Percentiles rank a stretch among this genome's conserved stretches.
Evolutionary conservation across 2,113 vertebrate species (phyloP).

Genomic region (Loxodonta africana): DNA sequence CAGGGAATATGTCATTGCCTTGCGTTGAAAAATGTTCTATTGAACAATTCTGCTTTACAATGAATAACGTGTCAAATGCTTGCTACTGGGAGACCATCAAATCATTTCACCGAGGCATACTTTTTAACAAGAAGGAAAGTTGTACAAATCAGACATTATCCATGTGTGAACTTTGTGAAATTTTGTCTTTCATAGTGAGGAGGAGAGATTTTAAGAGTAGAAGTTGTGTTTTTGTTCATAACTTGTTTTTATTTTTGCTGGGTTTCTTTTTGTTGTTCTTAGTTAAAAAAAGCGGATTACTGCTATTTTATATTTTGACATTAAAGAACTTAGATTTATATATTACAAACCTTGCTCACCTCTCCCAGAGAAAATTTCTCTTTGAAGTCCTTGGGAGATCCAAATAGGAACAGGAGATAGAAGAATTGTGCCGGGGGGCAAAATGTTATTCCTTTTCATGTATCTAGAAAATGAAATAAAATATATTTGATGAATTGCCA

Average conservation of each 20-base stretch:
- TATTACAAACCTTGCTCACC: constrained; percentile 63
- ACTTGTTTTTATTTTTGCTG: neutral
- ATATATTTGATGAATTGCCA: constrained; percentile 68
- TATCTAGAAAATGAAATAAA: constrained; percentile 81
- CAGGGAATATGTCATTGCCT: neutral
- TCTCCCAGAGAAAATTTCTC: constrained; percentile 64
- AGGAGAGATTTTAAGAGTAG: neutral
- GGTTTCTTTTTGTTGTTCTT: neutral
- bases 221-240: neutral
- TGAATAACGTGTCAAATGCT: neutral
- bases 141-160: neutral
- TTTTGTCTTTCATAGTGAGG: neutral
- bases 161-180: neutral
- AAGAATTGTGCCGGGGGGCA: constrained; percentile 71
- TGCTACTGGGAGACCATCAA: neutral
- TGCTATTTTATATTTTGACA: constrained; percentile 59
- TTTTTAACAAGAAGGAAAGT: neutral
- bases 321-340: constrained; percentile 72
- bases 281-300: constrained; percentile 31
- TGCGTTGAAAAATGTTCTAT: neutral
- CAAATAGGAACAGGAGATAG: constrained; percentile 71
- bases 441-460: constrained; percentile 80
- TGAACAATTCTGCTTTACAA: neutral
- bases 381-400: constrained; percentile 82
- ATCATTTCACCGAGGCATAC: neutral